Percentiles rank a stretch among this genome's conserved stretches.
Conservation (phyloP, 2,888 invertebrate species). For the Callinectes sapidus region DNA sequence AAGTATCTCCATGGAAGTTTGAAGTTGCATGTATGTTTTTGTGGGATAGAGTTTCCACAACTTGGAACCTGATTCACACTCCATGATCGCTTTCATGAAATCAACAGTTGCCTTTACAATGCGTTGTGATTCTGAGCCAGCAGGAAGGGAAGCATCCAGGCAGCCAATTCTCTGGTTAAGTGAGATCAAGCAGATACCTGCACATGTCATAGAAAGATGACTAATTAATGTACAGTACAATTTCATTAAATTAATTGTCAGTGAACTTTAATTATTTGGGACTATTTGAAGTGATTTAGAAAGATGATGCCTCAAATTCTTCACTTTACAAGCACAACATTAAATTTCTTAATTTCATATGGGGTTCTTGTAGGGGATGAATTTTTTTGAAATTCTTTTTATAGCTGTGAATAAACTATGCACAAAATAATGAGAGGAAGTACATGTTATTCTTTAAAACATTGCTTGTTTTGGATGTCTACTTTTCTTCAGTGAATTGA, state of each 20-base stretch:
- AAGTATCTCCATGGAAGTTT: slow-evolving; percentile 40
- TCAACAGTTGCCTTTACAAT: slow-evolving; percentile 30
- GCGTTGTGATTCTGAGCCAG: slow-evolving; percentile 9
- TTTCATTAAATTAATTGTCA: neutral
- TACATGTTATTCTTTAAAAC: no score
- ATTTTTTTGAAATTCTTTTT: no score
- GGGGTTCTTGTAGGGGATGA: no score
- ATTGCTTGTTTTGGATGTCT: no score
- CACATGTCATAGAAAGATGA: neutral
- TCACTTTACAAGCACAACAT: no score
- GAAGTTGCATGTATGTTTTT: slow-evolving; percentile 40
- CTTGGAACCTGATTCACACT: slow-evolving; percentile 49
- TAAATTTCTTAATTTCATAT: no score
- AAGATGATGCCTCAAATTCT: no score
- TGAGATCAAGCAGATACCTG: slow-evolving; percentile 54
- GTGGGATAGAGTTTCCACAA: slow-evolving; percentile 52
- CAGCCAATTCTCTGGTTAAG: slow-evolving; percentile 59
- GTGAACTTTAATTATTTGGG: neutral
- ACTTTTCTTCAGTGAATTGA: no score
- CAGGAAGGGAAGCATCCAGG: slow-evolving; percentile 5
- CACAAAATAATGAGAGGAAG: no score
- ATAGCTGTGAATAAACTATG: no score
- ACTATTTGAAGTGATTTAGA: no score
- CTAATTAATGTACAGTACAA: neutral
- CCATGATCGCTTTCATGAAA: slow-evolving; percentile 43